A percentile compares a stretch with the other conserved stretches of the same genome.
phyloP scores from a whole-genome alignment of 2,888 invertebrate genomes.

The Lathronympha strigana region DNA sequence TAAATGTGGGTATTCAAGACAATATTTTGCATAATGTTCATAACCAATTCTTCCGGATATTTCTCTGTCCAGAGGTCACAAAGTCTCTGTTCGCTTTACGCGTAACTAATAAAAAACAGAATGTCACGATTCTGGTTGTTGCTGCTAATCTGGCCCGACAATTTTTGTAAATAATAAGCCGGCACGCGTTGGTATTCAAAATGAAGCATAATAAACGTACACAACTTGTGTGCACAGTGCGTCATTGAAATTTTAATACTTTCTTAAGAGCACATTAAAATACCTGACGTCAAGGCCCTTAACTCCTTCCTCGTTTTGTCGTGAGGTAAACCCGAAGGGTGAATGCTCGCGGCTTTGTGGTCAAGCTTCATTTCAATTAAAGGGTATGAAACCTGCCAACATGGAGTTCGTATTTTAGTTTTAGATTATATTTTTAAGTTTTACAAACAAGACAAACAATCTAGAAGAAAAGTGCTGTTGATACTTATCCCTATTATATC shows the following conservation, averaged over 20 bases:
- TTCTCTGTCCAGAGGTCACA: too few relatives aligned
- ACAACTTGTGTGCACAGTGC: conserved; percentile 16
- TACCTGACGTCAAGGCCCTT: conserved; percentile 29
- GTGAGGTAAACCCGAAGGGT: conserved; percentile 11
- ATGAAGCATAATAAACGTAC: not conserved
- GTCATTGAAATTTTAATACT: conserved; percentile 35
- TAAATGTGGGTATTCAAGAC: too few relatives aligned
- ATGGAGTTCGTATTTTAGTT: not conserved
- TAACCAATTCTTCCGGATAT: too few relatives aligned
- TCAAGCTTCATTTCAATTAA: conserved; percentile 5
- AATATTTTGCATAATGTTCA: too few relatives aligned
- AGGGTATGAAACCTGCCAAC: conserved; percentile 21
- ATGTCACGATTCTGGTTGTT: not conserved
- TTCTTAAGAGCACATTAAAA: conserved; percentile 36
- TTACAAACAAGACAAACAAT: not conserved
- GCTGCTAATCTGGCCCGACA: not conserved
- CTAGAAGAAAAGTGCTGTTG: too few relatives aligned
- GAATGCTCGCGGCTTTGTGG: conserved; percentile 15
- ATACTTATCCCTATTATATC: too few relatives aligned
- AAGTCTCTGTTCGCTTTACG: too few relatives aligned
- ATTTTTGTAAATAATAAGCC: not conserved
- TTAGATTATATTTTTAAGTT: not conserved
- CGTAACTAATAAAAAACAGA: too few relatives aligned
- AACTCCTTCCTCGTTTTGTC: conserved; percentile 33
- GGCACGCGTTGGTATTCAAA: not conserved